These are phyloP conservation scores for Sarcophaga peregrina DNA, from an alignment of 1,140 invertebrate genomes.

Conservation along the genomic window DNA sequence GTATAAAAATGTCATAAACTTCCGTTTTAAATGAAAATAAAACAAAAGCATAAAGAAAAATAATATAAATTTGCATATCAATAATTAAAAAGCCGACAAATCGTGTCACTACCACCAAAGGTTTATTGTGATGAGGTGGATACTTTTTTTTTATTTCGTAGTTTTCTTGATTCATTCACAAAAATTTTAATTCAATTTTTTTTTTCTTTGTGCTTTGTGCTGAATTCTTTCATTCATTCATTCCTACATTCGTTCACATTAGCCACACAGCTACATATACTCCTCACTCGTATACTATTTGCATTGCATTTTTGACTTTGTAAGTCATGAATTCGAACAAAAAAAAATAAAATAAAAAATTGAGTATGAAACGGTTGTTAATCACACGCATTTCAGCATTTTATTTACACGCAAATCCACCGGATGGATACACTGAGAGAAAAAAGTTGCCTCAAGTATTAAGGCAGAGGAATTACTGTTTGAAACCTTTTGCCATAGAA, in stretches of 20 bases:
- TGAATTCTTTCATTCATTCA: constrained; percentile 1
- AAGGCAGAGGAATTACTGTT: neutral
- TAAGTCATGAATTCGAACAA: neutral
- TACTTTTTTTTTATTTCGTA: neutral
- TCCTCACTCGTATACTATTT: neutral
- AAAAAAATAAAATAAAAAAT: neutral
- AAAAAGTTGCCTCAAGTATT: neutral
- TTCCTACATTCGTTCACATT: neutral
- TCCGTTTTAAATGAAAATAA: constrained; percentile 21
- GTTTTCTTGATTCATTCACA: constrained; percentile 13
- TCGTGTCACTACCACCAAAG: constrained; percentile 1
- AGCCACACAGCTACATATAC: neutral
- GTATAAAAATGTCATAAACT: constrained; percentile 33
- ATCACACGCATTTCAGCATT: neutral
- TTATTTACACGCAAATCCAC: neutral
- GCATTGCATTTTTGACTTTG: neutral
- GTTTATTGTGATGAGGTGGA: neutral
- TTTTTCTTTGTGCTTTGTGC: neutral
- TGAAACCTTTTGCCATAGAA: too few species aligned
- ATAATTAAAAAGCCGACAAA: constrained; percentile 29
- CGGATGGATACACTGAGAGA: neutral
- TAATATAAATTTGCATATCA: constrained; percentile 28
- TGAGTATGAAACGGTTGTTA: neutral
- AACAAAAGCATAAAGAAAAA: neutral
- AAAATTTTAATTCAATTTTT: constrained; percentile 8